A percentile compares a stretch with the other conserved stretches of the same genome.
phyloP scores from a whole-genome alignment of 2,888 invertebrate genomes.

The Tetragonula carbonaria region DNA sequence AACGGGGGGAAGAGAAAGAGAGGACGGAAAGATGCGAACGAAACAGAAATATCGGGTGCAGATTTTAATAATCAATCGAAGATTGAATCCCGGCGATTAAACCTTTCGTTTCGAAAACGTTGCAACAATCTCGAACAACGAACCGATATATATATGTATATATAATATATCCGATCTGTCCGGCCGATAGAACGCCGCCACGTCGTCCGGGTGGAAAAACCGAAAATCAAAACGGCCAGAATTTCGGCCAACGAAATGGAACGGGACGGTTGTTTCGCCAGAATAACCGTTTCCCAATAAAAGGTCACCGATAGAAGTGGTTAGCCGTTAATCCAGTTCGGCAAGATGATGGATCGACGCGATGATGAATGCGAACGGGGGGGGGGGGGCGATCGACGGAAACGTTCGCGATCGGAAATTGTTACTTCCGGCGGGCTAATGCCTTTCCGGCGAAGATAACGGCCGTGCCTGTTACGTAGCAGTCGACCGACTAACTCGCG shows the following conservation, averaged over 20 bases:
- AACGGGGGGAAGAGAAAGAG: neutral
- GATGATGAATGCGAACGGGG: slow-evolving; percentile 75
- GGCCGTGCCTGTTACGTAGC: slow-evolving; percentile 41
- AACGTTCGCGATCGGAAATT: slow-evolving; percentile 82
- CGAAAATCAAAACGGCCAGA: neutral
- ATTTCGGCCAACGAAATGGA: neutral
- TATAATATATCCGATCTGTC: neutral
- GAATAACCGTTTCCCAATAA: slow-evolving; percentile 37
- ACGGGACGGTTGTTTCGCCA: slow-evolving; percentile 29
- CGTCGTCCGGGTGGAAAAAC: neutral
- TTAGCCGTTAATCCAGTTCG: slow-evolving; percentile 61
- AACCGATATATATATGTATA: neutral
- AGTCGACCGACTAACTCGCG: neutral
- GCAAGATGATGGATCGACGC: slow-evolving; percentile 62
- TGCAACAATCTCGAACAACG: neutral
- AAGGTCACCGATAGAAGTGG: slow-evolving; percentile 51
- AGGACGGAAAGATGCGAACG: neutral
- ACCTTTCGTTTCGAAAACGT: neutral
- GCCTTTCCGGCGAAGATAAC: slow-evolving; percentile 78
- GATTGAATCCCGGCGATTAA: neutral
- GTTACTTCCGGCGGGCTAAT: slow-evolving; percentile 80
- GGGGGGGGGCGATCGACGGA: slow-evolving; percentile 72
- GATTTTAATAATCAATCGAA: slow-evolving; percentile 1
- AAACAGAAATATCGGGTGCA: neutral
- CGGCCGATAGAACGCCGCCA: neutral